Conservation (phyloP, 64 coral and sea anemone species). For the Actinia tenebrosa region DNA sequence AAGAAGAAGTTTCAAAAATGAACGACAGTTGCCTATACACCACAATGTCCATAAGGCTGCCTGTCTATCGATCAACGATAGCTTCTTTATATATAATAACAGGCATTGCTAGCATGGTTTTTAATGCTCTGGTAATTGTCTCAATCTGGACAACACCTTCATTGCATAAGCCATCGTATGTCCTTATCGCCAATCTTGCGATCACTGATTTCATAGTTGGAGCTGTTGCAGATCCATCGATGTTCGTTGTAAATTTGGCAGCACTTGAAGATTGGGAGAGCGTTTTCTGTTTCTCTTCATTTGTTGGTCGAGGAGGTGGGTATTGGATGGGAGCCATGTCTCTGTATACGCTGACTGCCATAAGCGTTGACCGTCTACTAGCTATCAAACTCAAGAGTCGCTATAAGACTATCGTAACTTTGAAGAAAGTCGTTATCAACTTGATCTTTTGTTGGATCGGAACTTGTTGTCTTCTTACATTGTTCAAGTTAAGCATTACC, state of each 20-base stretch:
- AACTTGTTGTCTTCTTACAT: not conserved
- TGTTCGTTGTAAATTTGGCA: not conserved
- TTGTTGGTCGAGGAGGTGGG: not conserved
- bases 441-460: not conserved
- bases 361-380: conserved; percentile 22
- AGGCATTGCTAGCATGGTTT: not conserved
- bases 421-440: not conserved
- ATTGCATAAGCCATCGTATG: conserved; percentile 6
- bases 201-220: conserved; percentile 17
- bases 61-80: not conserved
- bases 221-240: not conserved
- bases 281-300: not conserved
- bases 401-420: conserved; percentile 8
- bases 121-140: not conserved
- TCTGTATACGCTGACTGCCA: conserved; percentile 18
- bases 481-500: not conserved
- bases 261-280: not conserved
- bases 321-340: conserved; percentile 21
- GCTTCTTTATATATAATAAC: not conserved
- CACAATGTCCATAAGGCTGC: not conserved
- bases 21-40: not conserved
- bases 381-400: conserved; percentile 5
- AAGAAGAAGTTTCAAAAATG: not conserved
- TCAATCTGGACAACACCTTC: conserved; percentile 4
- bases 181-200: conserved; percentile 13